Conservation (phyloP, 2,888 invertebrate genomes). For the Hydraecia micacea region DNA sequence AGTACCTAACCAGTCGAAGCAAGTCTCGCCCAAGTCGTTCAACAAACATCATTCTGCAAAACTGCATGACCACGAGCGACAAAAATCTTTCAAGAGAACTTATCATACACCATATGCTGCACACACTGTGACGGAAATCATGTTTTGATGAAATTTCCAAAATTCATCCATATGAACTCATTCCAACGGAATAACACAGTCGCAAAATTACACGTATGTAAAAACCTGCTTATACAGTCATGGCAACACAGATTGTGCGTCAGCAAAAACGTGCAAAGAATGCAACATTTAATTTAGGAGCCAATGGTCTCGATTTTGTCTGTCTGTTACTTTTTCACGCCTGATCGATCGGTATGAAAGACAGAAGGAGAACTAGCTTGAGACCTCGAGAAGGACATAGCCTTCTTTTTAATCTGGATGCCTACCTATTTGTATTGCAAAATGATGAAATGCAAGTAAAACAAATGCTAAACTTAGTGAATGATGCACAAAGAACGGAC, state of each 20-base stretch:
- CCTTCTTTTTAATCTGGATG: too few relatives aligned
- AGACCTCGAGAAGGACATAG: neutral
- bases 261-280: too few relatives aligned
- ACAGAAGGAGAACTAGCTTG: too few relatives aligned
- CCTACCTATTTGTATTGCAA: neutral
- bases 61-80: neutral
- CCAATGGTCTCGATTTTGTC: too few relatives aligned
- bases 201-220: too few relatives aligned
- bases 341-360: neutral
- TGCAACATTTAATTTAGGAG: too few relatives aligned
- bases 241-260: too few relatives aligned
- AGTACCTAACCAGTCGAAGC: neutral
- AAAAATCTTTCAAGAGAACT: constrained; percentile 7
- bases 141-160: too few relatives aligned
- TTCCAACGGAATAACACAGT: too few relatives aligned
- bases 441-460: neutral
- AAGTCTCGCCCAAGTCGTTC: neutral
- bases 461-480: neutral
- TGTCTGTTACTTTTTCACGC: neutral
- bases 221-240: too few relatives aligned
- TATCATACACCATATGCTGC: constrained; percentile 2
- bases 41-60: neutral
- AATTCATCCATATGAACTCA: too few relatives aligned
- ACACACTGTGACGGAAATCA: too few relatives aligned
- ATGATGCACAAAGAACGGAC: neutral